Base-by-base conservation (phyloP, 2,113 vertebrate genomes). In the Cryptomyrus ogoouensis region DNA sequence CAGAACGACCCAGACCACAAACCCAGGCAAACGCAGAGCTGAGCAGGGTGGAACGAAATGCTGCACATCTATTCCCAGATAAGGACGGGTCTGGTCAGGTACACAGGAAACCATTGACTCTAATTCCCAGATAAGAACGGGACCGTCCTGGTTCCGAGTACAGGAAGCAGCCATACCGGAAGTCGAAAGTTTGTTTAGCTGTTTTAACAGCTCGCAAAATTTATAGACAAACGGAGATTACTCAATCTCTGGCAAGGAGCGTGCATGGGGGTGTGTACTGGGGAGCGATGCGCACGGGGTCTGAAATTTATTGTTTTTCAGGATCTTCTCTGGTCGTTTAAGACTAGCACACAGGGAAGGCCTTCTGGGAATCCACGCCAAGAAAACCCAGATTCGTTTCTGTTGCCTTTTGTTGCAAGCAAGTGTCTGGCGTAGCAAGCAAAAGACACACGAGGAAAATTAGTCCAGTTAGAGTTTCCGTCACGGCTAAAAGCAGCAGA, bases 401-500 rank as follows among this genome's bases (percentile, higher is more conserved):
- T 88, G 46, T 66, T 85, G 74, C n/a, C 88, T 80, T 85, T 89
- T 39, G 77, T 50, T 91, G 49, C 2, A 80, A 70, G 21, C 6
- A 85, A 66, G 39, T 84, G 87, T 74, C 13, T 44, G 9, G 88
- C 42, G 50, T 35, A 27, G 87, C 35, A 58, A 92, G 9, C 24
- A 52, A 90, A 91, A 83, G 83, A 89, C 91, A 93, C 94, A 91
- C 35, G 53, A 85, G 44, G 24, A 84, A 83, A 90, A 88, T 91
- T 46, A 91, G 90, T 93, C 93, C 91, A 10, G 62, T 90, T 90
- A 80, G 50, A 91, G 89, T 90, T 87, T 93, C 88, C 90, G 92
- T 31, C 90, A 94, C 91, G 93, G 91, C 94, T 91, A 92, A 93
- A 89, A 89, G 77, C 87, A 87, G 27, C 87, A 90, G 84, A 89